Base-by-base conservation (phyloP, 2,888 invertebrate species). In the Theristus sp. region DNA sequence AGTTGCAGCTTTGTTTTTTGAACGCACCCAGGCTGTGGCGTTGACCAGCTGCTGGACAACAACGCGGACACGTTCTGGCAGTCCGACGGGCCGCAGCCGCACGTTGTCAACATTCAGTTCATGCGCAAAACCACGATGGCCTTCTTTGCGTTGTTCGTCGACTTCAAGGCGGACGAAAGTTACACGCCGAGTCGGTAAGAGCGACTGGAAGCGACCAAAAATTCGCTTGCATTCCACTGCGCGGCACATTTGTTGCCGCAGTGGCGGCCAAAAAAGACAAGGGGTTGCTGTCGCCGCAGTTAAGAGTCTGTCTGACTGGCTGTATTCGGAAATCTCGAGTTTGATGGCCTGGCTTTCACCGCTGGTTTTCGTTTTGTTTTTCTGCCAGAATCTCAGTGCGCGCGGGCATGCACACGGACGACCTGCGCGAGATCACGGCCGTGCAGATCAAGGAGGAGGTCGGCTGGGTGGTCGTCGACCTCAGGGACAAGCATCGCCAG, bases 41-140 rank as follows among this genome's bases (percentile, higher is more conserved):
- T 99, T 2, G 90, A 94, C 72, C 94, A 96, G 73, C 76, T 98
- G 53, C 79, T 94, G 65, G 93, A 96, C 75, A 89, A 91, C 73
- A 87, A 88, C 64, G 85, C 88, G 76, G 98, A 98, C 67, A 91
- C 93, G 1, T 98, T 94, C 75, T 98, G 98, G 98, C 98, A 98
- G 75, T 96, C 94, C 0, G 98, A 99, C 76, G 98, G 98, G 0
- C 94, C 94, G 67, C 81, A 98, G 64, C 98, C 98, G 1, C 98
- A 98, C 77, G 79, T 94, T 65, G 90, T 98, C 0, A 96, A 94
- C 73, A 89, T 98, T 65, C 91, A 94, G 72, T 96, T 96, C 74
- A 84, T 87, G 70, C 82, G 86, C 65, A 94, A 94, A 77, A 96
- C 90, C 0, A 89, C 89, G 65, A 85, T 98, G 17, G 85, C 87